Base-by-base conservation (phyloP, 37 sponge, comb jelly and placozoan genomes). In the Bolinopsis microptera region DNA sequence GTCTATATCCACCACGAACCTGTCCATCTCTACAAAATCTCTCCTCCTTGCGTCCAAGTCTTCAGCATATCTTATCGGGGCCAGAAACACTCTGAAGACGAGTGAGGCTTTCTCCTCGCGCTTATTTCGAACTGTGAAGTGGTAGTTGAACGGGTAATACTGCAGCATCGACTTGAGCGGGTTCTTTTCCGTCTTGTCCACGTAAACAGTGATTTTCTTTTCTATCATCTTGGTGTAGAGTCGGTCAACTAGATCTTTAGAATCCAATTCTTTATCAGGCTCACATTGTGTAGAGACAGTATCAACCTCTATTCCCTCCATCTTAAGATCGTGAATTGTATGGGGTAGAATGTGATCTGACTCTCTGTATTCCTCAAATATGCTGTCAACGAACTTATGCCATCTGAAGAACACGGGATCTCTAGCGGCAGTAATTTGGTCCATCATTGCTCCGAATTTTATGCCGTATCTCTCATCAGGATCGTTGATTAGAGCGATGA, bases 351-450 rank as follows among this genome's bases (percentile, higher is more conserved):
- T 13, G 37, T 28, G 18, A 8, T 27, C 1, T n/a, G n/a, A n/a
- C n/a, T n/a, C n/a, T 32, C 82, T 28, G 16, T 23, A 32, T 1
- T 32, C 38, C 8, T 80, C 82, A 80, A 80, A 80, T 33, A 80
- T 80, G 37, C 2, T 35, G 30, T 80, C 82, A 3, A 80, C 38
- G 82, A 34, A 80, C 82, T 80, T 80, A 22, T 80, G 82, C 82
- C 82, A 80, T 16, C 82, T 32, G 37, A 36, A 80, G 82, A 80
- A 80, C 8, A 80, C 82, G 1, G 82, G 82, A 33, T 80, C 82
- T 80, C 23, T 80, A 1, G 37, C 2, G 3, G 82, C 82, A 30
- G 82, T 80, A 5, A 13, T 5, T 8, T 33, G 24, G 37, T 32
- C 3, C 9, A 34, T 34, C 82, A 80, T 80, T 2, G 82, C 36